Base-by-base conservation (phyloP, 2,888 invertebrate genomes). In the Geophilus truncorum region DNA sequence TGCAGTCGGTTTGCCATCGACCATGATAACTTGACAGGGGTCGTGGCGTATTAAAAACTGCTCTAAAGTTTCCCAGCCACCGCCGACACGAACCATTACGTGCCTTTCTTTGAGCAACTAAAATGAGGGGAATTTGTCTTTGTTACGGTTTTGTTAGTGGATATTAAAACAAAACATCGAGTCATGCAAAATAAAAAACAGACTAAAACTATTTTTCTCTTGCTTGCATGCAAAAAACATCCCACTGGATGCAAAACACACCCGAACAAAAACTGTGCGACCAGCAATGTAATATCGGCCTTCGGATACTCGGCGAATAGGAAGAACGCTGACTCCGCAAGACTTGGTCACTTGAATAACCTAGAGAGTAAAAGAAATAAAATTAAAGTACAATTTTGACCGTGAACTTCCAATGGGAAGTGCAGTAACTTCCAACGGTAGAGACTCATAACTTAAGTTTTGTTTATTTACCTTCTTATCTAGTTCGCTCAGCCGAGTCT, bases 31-130 rank as follows among this genome's bases (percentile, higher is more conserved):
- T 82, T 94, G 93, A 88, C 94, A 93, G 70, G 95, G 94, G 87
- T 94, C 94, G 89, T 95, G 94, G 83, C 94, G 92, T 84, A 92
- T 91, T 86, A 96, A 90, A 89, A 95, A 96, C 89, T 96, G 94
- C 87, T 96, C 95, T 87, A 96, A 89, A 21, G 96, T 95, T 89
- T 95, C 95, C 96, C 96, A 96, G 83, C 95, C 95, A 83, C 96
- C 96, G 82, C 96, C 96, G 79, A 96, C 95, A 85, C 96, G 91
- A 81, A 96, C 96, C 96, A 96, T 96, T 91, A 95, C 95, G 90
- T 96, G 96, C n/a, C 93, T 91, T 79, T 94, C 95, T 87, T 95
- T 94, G 86, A 95, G 89, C 86, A 95, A 87, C 95, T 95, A 90
- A 4, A 88, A 89, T n/a, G 62, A 81, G 79, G 57, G n/a, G 51